A percentile compares a stretch with the other conserved stretches of the same genome.
Conservation (phyloP, 1,140 invertebrate genomes). For the Triops cancriformis region DNA sequence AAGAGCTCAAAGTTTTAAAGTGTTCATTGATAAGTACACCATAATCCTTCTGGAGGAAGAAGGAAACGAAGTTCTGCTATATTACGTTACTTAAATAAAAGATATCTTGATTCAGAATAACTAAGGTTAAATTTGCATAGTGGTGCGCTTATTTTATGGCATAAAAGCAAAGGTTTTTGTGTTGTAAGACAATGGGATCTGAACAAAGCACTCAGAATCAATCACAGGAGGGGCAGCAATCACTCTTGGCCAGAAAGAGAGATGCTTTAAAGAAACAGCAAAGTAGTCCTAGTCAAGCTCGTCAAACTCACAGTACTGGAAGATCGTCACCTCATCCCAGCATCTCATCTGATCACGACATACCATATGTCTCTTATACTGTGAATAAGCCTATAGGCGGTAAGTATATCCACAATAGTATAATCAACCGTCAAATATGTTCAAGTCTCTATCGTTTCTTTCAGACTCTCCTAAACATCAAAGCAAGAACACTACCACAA, state of each 20-base stretch:
- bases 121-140: too few relatives aligned
- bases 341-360: conserved; percentile 69
- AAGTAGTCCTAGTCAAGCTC: background rate
- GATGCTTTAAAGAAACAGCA: background rate
- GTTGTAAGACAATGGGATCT: background rate
- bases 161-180: too few relatives aligned
- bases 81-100: too few relatives aligned
- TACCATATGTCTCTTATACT: conserved; percentile 90
- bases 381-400: conserved; percentile 82
- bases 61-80: too few relatives aligned
- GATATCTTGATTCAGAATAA: too few relatives aligned
- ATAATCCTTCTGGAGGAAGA: too few relatives aligned
- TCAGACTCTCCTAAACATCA: conserved; percentile 65
- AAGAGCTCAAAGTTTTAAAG: too few relatives aligned
- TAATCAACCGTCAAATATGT: too few relatives aligned
- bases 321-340: conserved; percentile 63
- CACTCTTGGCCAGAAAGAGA: background rate
- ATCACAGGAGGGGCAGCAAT: background rate
- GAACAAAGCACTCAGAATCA: background rate
- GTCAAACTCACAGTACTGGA: conserved; percentile 37
- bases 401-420: conserved; percentile 32
- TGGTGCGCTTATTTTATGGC: too few relatives aligned
- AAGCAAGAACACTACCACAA: conserved; percentile 44
- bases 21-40: too few relatives aligned
- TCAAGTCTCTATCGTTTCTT: conserved; percentile 30